Percentiles rank a stretch among this genome's conserved stretches.
Conservation (phyloP, 2,888 invertebrate species). For the Sarcophaga subvicina region DNA sequence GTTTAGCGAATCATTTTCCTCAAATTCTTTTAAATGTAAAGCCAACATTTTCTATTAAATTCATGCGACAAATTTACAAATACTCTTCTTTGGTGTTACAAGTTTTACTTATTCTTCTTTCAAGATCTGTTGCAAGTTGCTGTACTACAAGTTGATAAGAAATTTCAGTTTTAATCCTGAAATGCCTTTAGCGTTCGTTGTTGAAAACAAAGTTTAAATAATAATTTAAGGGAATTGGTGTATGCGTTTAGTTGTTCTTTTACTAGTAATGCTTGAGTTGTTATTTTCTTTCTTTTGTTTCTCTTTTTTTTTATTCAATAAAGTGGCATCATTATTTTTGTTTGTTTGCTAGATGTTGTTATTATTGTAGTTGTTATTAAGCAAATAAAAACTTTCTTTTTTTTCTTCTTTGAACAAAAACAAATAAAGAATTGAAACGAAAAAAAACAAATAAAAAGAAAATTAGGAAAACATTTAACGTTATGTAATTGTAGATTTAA, state of each 20-base stretch:
- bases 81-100: conserved; percentile 39
- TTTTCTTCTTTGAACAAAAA: conserved; percentile 38
- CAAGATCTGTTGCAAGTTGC: too few relatives aligned
- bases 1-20: conserved; percentile 66
- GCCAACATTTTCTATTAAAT: conserved; percentile 59
- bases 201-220: neutral
- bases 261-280: conserved; percentile 19
- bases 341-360: conserved; percentile 6
- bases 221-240: neutral
- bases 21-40: conserved; percentile 34
- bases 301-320: conserved; percentile 27
- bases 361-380: conserved; percentile 39
- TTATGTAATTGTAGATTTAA: conserved; percentile 63
- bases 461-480: conserved; percentile 66
- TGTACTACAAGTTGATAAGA: neutral
- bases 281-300: conserved; percentile 15
- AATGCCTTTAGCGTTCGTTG: neutral
- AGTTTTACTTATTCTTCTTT: conserved; percentile 3
- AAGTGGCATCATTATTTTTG: conserved; percentile 30
- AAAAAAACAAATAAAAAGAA: conserved; percentile 55
- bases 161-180: neutral
- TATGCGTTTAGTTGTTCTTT: neutral
- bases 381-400: conserved; percentile 48
- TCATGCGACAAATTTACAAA: conserved; percentile 50
- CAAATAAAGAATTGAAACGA: conserved; percentile 31